These are phyloP conservation scores for Lepidocyrtoides sp. DNA, from an alignment of 2,888 invertebrate genomes.

Conservation along the genomic window DNA sequence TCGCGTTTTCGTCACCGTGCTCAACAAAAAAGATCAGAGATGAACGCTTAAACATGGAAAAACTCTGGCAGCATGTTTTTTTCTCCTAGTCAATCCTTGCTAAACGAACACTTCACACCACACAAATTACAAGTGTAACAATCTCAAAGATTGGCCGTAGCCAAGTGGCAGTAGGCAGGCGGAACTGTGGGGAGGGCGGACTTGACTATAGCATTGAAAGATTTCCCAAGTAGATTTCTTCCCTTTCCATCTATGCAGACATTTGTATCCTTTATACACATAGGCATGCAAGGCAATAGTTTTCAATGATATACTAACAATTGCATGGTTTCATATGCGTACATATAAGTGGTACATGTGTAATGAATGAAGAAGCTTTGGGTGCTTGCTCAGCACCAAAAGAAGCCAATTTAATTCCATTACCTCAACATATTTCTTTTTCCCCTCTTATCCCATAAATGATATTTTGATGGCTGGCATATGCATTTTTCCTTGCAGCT, in stretches of 20 bases:
- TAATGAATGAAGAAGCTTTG: too few relatives aligned
- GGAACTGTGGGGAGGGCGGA: constrained; percentile 75
- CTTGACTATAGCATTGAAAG: constrained; percentile 68
- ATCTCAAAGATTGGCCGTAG: constrained; percentile 73
- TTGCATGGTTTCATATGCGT: too few relatives aligned
- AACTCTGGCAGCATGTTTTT: neutral
- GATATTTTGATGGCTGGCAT: constrained; percentile 51
- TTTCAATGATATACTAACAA: too few relatives aligned
- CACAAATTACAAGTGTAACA: constrained; percentile 66
- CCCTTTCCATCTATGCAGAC: neutral
- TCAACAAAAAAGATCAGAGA: too few relatives aligned
- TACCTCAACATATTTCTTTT: constrained; percentile 15
- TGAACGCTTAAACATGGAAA: neutral
- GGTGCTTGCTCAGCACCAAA: constrained; percentile 20
- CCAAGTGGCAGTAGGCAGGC: constrained; percentile 80
- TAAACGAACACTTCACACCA: constrained; percentile 47
- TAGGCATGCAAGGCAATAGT: too few relatives aligned
- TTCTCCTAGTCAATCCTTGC: neutral
- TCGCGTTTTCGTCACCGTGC: too few relatives aligned
- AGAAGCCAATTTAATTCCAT: constrained; percentile 7
- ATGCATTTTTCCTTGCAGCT: neutral
- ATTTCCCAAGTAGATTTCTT: constrained; percentile 19
- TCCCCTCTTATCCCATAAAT: constrained; percentile 53
- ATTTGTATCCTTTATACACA: neutral
- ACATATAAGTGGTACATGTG: too few relatives aligned